A percentile compares a stretch with the other conserved stretches of the same genome.
Evolutionary conservation across 2,888 invertebrate species (phyloP).

Genomic region (Xanthorhoe designata): DNA sequence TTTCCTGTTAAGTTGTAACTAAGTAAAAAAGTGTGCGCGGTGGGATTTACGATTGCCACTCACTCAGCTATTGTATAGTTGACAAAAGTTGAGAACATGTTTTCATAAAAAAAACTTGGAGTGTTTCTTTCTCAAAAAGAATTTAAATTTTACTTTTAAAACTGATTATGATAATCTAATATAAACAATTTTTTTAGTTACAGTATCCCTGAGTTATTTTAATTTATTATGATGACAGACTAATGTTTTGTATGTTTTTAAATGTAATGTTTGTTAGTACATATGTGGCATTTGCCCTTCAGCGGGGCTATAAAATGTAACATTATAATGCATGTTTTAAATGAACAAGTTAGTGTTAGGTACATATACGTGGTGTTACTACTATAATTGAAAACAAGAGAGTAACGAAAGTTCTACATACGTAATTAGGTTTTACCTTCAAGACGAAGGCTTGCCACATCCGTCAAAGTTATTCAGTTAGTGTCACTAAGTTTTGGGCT

Average conservation of each 20-base stretch:
- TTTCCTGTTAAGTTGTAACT: conserved; percentile 15
- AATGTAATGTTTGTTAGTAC: no score
- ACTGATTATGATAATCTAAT: no score
- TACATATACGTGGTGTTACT: neutral
- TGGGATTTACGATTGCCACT: neutral
- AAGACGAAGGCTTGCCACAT: conserved; percentile 40
- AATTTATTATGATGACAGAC: no score
- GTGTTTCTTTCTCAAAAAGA: no score
- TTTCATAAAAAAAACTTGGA: neutral
- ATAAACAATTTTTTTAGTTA: no score
- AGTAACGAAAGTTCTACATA: conserved; percentile 3
- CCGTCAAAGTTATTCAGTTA: conserved; percentile 51
- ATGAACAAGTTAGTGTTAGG: no score
- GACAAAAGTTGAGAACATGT: neutral
- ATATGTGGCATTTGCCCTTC: no score
- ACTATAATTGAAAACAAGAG: neutral
- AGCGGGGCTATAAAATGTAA: no score
- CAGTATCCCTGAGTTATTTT: no score
- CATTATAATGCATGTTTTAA: no score
- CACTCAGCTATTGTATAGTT: neutral
- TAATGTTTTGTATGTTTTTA: no score
- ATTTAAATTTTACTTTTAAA: no score
- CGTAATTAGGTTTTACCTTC: conserved; percentile 37
- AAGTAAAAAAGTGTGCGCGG: conserved; percentile 17
- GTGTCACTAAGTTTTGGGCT: conserved; percentile 48